Base-by-base conservation (phyloP, 2,113 vertebrate genomes). In the Pyxicephalus adspersus region DNA sequence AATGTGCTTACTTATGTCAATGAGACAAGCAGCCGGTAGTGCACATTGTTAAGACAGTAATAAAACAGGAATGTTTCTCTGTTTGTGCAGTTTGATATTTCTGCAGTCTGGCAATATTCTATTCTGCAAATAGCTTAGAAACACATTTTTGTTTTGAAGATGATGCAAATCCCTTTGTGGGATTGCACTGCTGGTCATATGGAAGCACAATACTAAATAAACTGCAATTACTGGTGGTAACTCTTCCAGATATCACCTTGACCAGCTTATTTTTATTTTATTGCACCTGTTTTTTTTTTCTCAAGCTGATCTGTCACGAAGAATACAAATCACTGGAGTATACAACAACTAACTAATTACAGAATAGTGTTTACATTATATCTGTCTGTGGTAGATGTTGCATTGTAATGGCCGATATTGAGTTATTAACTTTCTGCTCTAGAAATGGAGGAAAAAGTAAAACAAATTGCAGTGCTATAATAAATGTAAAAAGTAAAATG, bases 1-100 rank as follows among this genome's bases (percentile, higher is more conserved):
- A 82, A 82, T 82, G 61, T 82, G 80, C 80, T 82, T 82, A 82
- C 71, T 82, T 82, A 82, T 82, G 71, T 82, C 80, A 82, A 82
- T 75, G 80, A 82, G 72, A 75, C 70, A 74, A 82, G 80, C 74
- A 75, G 80, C 71, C 80, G 74, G 51, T 82, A 58, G 70, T 82
- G 70, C 19, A 63, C 80, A 82, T 82, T 82, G 80, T 82, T 82
- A 82, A 82, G 80, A 57, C 60, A 57, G 61, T 82, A 82, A 82
- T 82, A 82, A 82, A 82, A 74, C 80, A 26, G 80, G 70, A 82
- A 82, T 82, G 80, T 52, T 65, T 82, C 58, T 82, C 70, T 75
- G 70, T 82, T 75, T 82, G 60, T 82, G 80, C 80, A 82, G 70
- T 74, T 75, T 82, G 71, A 81, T 74, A 81, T 81, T 82, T 82